A percentile compares a stretch with the other conserved stretches of the same genome.
phyloP scores from a whole-genome alignment of 2,888 invertebrate genomes.

The Criorhina ranunculi region DNA sequence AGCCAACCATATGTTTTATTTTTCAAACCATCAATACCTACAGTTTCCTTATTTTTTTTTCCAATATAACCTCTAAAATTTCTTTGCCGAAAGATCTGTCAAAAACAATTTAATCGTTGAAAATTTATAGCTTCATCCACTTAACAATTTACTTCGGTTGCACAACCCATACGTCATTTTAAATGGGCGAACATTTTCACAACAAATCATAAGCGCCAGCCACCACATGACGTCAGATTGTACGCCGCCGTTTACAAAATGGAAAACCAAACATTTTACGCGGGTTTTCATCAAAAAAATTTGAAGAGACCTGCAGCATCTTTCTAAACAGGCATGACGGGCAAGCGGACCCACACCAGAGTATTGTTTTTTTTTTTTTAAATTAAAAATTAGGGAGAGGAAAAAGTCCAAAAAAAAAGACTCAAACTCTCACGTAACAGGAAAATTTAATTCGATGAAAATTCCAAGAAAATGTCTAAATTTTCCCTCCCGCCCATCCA shows the following conservation, averaged over 20 bases:
- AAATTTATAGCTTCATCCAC: constrained; percentile 80
- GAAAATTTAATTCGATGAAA: constrained; percentile 34
- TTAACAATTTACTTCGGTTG: constrained; percentile 81
- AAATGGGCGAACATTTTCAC: constrained; percentile 77
- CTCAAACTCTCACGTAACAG: background rate
- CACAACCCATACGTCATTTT: constrained; percentile 71
- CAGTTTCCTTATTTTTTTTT: background rate
- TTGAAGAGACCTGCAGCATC: constrained; percentile 56
- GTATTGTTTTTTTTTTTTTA: constrained; percentile 17
- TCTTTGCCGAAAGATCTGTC: constrained; percentile 68
- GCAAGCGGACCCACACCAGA: constrained; percentile 55
- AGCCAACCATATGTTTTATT: too few species aligned
- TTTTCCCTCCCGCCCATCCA: constrained; percentile 11
- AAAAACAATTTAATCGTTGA: constrained; percentile 75
- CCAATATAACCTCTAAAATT: constrained; percentile 9
- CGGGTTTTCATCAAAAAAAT: constrained; percentile 67
- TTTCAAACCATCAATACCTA: too few species aligned
- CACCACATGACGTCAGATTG: constrained; percentile 62
- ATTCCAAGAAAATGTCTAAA: constrained; percentile 58
- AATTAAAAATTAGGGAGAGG: constrained; percentile 51
- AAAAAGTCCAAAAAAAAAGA: constrained; percentile 20
- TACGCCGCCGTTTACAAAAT: background rate
- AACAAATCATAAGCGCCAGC: constrained; percentile 79
- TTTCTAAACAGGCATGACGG: constrained; percentile 59
- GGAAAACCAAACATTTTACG: constrained; percentile 61